phyloP scores from a whole-genome alignment of 2,113 vertebrate species.

The Dermatemys mawii region DNA sequence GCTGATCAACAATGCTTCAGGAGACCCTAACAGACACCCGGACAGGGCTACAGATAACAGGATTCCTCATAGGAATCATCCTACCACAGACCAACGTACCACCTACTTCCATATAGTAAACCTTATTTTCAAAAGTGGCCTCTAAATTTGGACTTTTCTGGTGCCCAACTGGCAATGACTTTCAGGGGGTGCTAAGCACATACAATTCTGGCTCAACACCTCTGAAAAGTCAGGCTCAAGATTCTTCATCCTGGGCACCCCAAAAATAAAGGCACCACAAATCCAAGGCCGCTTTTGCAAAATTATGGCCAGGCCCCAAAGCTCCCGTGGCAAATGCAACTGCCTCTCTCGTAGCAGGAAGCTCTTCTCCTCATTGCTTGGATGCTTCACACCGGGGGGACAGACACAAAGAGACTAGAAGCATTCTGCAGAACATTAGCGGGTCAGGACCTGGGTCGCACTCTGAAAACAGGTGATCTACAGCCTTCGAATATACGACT shows the following conservation, averaged over 20 bases:
- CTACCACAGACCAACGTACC: accelerated
- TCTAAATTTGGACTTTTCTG: not conserved
- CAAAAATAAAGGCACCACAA: not conserved
- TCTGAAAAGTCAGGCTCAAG: not conserved
- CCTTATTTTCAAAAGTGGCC: not conserved
- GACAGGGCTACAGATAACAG: not conserved
- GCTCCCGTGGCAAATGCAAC: not conserved
- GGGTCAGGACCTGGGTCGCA: accelerated
- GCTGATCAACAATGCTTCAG: not conserved
- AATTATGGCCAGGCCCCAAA: not conserved
- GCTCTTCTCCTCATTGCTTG: accelerated
- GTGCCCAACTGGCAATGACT: not conserved
- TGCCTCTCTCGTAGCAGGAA: not conserved
- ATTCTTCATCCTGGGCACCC: not conserved
- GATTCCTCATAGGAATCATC: not conserved
- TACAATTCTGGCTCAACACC: accelerated
- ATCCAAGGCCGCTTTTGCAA: not conserved
- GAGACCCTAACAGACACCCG: not conserved
- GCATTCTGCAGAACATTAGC: not conserved
- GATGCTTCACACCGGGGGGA: not conserved
- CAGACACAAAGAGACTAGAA: not conserved
- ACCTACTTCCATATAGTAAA: not conserved
- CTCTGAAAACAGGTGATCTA: not conserved
- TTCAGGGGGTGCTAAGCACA: not conserved
- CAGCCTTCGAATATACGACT: not conserved